Conservation (phyloP, 2,888 invertebrate genomes). For the Carterocephalus palaemon region DNA sequence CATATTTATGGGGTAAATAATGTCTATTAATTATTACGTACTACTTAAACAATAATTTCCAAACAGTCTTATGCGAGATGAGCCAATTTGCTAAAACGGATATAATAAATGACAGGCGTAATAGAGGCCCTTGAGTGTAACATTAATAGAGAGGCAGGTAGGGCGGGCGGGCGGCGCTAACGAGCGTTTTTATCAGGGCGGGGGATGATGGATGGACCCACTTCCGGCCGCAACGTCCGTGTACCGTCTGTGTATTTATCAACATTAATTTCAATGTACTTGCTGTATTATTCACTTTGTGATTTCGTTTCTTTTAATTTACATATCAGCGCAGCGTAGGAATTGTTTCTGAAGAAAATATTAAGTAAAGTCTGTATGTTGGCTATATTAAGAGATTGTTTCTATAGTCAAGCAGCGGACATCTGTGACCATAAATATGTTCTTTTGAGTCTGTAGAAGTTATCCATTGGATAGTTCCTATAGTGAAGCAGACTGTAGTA, state of each 20-base stretch:
- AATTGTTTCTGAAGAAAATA: too few relatives aligned
- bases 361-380: too few relatives aligned
- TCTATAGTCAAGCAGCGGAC: too few relatives aligned
- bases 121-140: conserved; percentile 76
- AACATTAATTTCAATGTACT: conserved; percentile 65
- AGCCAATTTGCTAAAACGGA: conserved; percentile 76
- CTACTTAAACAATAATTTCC: too few relatives aligned
- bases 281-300: conserved; percentile 17
- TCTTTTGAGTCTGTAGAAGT: too few relatives aligned
- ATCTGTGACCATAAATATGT: too few relatives aligned
- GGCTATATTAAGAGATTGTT: too few relatives aligned
- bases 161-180: conserved; percentile 56
- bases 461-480: too few relatives aligned
- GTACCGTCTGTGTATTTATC: conserved; percentile 71
- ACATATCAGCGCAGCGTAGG: neutral
- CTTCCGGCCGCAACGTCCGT: conserved; percentile 72
- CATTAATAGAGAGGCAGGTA: conserved; percentile 76
- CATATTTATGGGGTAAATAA: too few relatives aligned
- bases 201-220: conserved; percentile 74
- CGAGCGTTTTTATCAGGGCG: conserved; percentile 78
- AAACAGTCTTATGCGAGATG: conserved; percentile 46
- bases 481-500: too few relatives aligned
- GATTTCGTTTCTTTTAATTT: conserved; percentile 15
- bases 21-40: too few relatives aligned
- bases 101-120: conserved; percentile 77